Conservation (phyloP, 2,888 invertebrate species). For the Tetragnatha montana region DNA sequence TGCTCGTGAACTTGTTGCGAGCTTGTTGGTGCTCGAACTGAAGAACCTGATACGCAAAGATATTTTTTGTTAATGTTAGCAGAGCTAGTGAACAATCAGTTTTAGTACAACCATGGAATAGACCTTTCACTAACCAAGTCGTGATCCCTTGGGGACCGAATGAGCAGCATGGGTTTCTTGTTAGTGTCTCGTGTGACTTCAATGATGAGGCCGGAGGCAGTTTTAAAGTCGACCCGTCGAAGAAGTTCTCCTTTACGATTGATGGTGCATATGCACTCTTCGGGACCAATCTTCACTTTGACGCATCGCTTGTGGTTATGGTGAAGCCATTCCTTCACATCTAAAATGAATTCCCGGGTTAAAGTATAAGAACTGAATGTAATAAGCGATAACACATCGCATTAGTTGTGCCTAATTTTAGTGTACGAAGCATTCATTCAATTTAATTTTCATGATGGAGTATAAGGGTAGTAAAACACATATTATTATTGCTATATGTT, state of each 20-base stretch:
- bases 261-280: conserved; percentile 88
- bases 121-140: conserved; percentile 81
- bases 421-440: too few species aligned
- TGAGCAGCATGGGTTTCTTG: conserved; percentile 83
- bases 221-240: conserved; percentile 86
- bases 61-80: too few species aligned
- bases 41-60: conserved; percentile 77
- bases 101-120: not conserved
- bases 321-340: conserved; percentile 87
- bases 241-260: conserved; percentile 94
- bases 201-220: conserved; percentile 86
- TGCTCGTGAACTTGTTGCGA: conserved; percentile 89
- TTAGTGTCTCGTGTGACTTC: conserved; percentile 87
- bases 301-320: conserved; percentile 92
- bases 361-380: too few species aligned
- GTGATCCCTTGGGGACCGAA: conserved; percentile 89
- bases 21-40: conserved; percentile 90
- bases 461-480: too few species aligned
- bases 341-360: conserved; percentile 43
- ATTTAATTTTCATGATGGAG: too few species aligned
- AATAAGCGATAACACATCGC: too few species aligned
- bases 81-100: too few species aligned
- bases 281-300: conserved; percentile 92
- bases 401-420: too few species aligned
- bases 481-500: too few species aligned